Percentiles rank a stretch among this genome's conserved stretches.
These are phyloP conservation scores for Nestor notabilis DNA, from an alignment of 2,113 vertebrate genomes.

Conservation along the genomic window DNA sequence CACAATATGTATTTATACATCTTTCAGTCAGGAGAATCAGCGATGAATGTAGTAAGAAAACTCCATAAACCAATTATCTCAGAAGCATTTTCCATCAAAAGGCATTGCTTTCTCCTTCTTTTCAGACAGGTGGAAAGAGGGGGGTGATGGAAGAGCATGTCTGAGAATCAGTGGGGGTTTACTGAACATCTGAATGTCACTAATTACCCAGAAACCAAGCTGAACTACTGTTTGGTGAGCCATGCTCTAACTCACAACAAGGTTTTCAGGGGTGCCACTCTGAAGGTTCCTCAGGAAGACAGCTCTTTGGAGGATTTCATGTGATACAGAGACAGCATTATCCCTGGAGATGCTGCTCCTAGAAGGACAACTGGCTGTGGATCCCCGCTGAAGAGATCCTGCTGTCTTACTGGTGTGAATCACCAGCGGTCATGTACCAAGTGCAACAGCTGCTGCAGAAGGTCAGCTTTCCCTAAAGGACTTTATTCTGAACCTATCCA, in stretches of 20 bases:
- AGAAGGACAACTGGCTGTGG: background rate
- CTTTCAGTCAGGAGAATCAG: background rate
- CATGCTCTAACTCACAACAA: background rate
- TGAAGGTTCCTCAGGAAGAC: background rate
- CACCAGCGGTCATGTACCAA: background rate
- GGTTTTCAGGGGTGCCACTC: background rate
- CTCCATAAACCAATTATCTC: background rate
- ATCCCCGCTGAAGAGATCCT: background rate
- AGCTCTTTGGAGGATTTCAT: background rate
- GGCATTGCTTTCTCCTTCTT: background rate
- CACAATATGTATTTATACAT: background rate
- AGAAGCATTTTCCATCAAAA: background rate
- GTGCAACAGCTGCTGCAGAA: background rate
- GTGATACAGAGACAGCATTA: background rate
- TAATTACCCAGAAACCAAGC: background rate
- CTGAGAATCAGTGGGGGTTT: background rate
- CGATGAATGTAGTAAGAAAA: background rate
- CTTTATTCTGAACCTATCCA: background rate
- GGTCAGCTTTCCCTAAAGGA: background rate
- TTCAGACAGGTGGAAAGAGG: background rate
- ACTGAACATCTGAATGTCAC: background rate
- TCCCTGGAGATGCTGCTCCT: background rate
- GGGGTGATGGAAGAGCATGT: background rate
- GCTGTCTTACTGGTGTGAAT: background rate
- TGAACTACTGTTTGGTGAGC: background rate